These are phyloP conservation scores for Bombus turneri DNA, from an alignment of 1,140 invertebrate species.

Conservation along the genomic window DNA sequence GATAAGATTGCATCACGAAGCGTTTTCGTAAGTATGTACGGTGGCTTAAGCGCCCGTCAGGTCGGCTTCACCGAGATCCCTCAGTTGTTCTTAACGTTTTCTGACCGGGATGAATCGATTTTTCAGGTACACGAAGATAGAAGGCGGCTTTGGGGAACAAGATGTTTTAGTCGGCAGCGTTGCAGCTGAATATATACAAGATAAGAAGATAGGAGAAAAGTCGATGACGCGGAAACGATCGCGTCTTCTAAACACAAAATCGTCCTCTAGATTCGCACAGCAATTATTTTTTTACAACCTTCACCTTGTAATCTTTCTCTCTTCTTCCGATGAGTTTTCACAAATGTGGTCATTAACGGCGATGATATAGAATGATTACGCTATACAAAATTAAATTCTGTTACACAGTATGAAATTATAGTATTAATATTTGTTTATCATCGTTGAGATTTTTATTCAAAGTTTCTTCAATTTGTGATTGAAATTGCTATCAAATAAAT, in stretches of 20 bases:
- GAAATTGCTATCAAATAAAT: neutral
- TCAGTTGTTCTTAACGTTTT: neutral
- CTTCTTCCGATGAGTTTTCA: too few species aligned
- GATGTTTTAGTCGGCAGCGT: conserved; percentile 8
- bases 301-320: too few species aligned
- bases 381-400: too few species aligned
- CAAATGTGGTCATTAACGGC: too few species aligned
- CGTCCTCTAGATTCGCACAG: too few species aligned
- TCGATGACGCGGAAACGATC: neutral
- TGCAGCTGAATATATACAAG: conserved; percentile 39
- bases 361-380: too few species aligned
- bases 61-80: neutral
- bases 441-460: too few species aligned
- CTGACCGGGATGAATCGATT: neutral
- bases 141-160: neutral
- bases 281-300: too few species aligned
- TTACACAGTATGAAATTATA: too few species aligned
- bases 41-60: neutral
- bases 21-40: neutral
- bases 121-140: neutral
- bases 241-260: neutral
- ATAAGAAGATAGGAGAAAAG: neutral
- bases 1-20: neutral
- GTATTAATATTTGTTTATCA: too few species aligned
- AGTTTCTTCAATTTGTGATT: neutral